Percentiles rank a stretch among this genome's conserved stretches.
phyloP scores from a whole-genome alignment of 2,888 invertebrate genomes.

The Temnothorax rugatulus region DNA sequence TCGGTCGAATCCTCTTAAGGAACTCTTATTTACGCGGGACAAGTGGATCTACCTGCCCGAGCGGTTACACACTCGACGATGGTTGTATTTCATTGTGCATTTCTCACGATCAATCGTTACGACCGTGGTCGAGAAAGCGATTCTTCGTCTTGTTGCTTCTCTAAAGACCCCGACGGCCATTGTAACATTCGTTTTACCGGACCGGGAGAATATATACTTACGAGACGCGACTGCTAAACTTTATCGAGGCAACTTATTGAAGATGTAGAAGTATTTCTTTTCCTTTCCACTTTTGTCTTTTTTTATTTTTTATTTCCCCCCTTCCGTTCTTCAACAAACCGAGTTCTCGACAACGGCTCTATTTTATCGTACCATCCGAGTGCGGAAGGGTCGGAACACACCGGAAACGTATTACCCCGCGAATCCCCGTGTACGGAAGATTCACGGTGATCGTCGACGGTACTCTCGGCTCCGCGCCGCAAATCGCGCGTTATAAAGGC shows the following conservation, averaged over 20 bases:
- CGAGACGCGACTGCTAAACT: conserved; percentile 33
- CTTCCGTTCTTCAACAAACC: background rate
- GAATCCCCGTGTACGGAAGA: conserved; percentile 43
- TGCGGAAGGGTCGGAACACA: conserved; percentile 27
- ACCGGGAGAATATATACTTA: conserved; percentile 26
- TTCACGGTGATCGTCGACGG: conserved; percentile 47
- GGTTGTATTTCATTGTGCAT: conserved; percentile 52
- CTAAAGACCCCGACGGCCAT: background rate
- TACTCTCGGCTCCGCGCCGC: conserved; percentile 22
- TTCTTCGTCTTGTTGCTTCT: conserved; percentile 23
- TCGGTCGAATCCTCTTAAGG: conserved; percentile 44
- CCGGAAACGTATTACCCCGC: conserved; percentile 44
- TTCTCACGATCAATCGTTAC: conserved; percentile 56
- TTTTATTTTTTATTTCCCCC: background rate
- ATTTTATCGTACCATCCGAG: conserved; percentile 28
- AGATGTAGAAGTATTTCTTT: conserved; percentile 10
- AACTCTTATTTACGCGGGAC: conserved; percentile 48
- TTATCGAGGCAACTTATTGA: conserved; percentile 40
- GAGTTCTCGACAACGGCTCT: conserved; percentile 32
- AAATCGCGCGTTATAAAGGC: conserved; percentile 34
- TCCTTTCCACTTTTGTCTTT: too few relatives aligned
- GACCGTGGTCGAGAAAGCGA: conserved; percentile 46
- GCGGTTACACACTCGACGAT: conserved; percentile 46
- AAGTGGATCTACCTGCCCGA: conserved; percentile 41
- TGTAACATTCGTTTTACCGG: conserved; percentile 32